These are phyloP conservation scores for Corythoichthys haematopterus DNA, from an alignment of 2,113 vertebrate species.

Conservation along the genomic window DNA sequence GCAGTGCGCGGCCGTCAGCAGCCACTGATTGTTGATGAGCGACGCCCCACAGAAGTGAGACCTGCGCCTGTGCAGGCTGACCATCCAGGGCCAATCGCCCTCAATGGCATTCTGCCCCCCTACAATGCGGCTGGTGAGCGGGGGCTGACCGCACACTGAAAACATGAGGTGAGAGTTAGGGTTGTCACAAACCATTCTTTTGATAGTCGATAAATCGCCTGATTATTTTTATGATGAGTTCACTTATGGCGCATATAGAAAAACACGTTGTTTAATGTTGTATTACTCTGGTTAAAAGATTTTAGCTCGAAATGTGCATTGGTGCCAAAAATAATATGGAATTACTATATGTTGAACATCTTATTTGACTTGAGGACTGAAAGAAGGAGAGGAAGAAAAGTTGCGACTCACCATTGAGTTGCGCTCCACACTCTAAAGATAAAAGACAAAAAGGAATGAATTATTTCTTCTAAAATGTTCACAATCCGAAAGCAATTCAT, in stretches of 20 bases:
- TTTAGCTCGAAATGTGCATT: too few relatives aligned
- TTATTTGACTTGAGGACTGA: too few relatives aligned
- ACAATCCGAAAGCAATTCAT: not conserved
- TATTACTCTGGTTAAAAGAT: too few relatives aligned
- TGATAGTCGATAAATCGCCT: too few relatives aligned
- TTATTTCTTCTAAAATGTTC: not conserved
- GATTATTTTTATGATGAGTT: too few relatives aligned
- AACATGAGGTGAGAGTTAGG: not conserved
- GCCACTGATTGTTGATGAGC: conserved; percentile 2
- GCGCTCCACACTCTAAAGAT: not conserved
- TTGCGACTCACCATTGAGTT: not conserved
- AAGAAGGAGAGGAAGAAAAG: too few relatives aligned
- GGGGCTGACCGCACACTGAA: not conserved
- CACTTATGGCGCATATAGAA: too few relatives aligned
- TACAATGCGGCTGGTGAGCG: not conserved
- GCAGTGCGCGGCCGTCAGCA: conserved; percentile 6
- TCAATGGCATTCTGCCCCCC: not conserved
- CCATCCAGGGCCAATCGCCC: conserved; percentile 7
- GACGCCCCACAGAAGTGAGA: not conserved
- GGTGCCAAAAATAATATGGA: too few relatives aligned
- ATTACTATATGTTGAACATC: too few relatives aligned
- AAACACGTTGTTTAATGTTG: too few relatives aligned
- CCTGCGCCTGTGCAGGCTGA: not conserved
- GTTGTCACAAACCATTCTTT: too few relatives aligned
- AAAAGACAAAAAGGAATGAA: not conserved